A percentile compares a stretch with the other conserved stretches of the same genome.
These are phyloP conservation scores for Seira sanloemensis DNA, from an alignment of 2,888 invertebrate species.

Conservation along the genomic window DNA sequence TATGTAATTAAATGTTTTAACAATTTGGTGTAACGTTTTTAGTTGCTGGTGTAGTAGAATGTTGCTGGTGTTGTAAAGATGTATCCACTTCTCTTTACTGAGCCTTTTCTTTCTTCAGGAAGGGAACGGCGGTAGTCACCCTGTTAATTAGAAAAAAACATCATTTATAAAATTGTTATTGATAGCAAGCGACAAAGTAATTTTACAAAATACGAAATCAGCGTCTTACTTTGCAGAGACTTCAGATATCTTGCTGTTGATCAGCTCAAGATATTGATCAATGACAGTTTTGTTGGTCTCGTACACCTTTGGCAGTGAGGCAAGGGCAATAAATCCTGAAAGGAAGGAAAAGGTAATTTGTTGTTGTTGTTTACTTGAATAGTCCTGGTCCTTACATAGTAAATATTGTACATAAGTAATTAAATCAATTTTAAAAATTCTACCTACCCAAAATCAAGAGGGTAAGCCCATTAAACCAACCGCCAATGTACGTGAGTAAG, in stretches of 20 bases:
- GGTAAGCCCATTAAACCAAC: slow-evolving; percentile 99
- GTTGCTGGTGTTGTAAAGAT: slow-evolving; percentile 44
- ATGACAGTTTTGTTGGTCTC: slow-evolving; percentile 96
- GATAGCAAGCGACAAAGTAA: no score
- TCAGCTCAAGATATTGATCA: slow-evolving; percentile 92
- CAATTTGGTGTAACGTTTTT: slow-evolving; percentile 51
- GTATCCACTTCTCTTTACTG: slow-evolving; percentile 64
- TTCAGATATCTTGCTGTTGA: slow-evolving; percentile 90
- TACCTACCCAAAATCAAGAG: slow-evolving; percentile 94
- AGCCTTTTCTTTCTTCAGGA: slow-evolving; percentile 85
- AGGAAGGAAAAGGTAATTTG: slow-evolving; percentile 70
- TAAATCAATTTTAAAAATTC: no score
- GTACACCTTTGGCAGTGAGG: slow-evolving; percentile 97
- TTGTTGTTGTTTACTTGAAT: no score
- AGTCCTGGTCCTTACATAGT: no score
- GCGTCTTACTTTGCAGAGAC: slow-evolving; percentile 93
- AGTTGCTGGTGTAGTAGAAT: slow-evolving; percentile 58
- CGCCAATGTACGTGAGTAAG: slow-evolving; percentile 97
- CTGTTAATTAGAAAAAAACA: slow-evolving; percentile 79
- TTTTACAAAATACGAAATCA: no score
- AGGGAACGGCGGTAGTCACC: slow-evolving; percentile 91
- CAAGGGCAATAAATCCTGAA: slow-evolving; percentile 92
- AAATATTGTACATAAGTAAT: no score
- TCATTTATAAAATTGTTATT: slow-evolving; percentile 24
- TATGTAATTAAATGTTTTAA: slow-evolving; percentile 17